A percentile compares a stretch with the other conserved stretches of the same genome.
phyloP scores from a whole-genome alignment of 2,888 invertebrate species.

The Adelognathus sp. region DNA sequence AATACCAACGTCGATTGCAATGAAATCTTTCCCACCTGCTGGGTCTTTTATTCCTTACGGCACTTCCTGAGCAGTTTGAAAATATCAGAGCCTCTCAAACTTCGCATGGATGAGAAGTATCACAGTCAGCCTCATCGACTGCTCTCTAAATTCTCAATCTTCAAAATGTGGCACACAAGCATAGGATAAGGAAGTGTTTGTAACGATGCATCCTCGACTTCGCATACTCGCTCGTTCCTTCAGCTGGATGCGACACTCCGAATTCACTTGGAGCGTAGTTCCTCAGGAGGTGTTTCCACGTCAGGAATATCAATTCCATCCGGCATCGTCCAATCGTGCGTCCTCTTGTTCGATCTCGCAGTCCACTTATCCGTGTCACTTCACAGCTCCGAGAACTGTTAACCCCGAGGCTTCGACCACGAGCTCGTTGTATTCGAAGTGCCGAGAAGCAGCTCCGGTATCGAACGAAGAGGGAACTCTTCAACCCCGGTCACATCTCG shows the following conservation, averaged over 20 bases:
- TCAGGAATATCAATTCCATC: slow-evolving; percentile 21
- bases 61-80: neutral
- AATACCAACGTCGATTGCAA: neutral
- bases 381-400: slow-evolving; percentile 26
- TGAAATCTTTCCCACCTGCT: neutral
- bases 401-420: slow-evolving; percentile 29
- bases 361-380: slow-evolving; percentile 25
- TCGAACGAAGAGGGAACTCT: slow-evolving; percentile 42
- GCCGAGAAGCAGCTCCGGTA: slow-evolving; percentile 24
- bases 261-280: too few species aligned
- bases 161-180: too few species aligned
- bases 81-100: neutral
- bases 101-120: too few species aligned
- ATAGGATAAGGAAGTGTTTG: too few species aligned
- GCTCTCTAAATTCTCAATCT: too few species aligned
- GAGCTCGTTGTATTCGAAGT: slow-evolving; percentile 19
- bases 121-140: too few species aligned
- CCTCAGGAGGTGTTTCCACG: too few species aligned
- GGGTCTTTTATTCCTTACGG: neutral
- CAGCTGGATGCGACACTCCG: too few species aligned
- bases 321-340: neutral
- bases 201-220: too few species aligned
- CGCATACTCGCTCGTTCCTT: too few species aligned
- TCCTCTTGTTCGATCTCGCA: neutral
- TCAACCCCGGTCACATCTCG: slow-evolving; percentile 52